Evolutionary conservation across 1,140 invertebrate species (phyloP).

Genomic region (Atta texana): DNA sequence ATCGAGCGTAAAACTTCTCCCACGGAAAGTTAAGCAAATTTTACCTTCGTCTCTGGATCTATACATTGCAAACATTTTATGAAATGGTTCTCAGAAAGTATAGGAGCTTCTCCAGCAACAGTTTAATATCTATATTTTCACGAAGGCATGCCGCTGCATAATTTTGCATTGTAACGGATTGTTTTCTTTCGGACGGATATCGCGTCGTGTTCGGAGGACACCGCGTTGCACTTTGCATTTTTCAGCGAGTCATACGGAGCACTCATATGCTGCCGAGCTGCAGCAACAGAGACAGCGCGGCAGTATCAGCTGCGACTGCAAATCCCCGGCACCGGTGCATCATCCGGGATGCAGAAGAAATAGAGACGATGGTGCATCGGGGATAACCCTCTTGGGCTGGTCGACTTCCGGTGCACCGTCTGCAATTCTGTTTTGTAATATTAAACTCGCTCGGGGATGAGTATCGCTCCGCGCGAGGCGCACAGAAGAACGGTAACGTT

Average conservation of each 20-base stretch:
- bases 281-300: background rate
- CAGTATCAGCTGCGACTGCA: slow-evolving; percentile 23
- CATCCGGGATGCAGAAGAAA: slow-evolving; percentile 49
- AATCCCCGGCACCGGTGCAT: slow-evolving; percentile 18
- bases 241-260: slow-evolving; percentile 38
- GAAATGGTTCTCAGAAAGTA: slow-evolving; percentile 22
- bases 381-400: slow-evolving; percentile 25
- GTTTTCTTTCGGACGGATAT: slow-evolving; percentile 42
- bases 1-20: background rate
- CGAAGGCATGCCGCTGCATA: slow-evolving; percentile 14
- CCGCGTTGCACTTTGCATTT: slow-evolving; percentile 45
- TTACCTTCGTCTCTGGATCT: background rate
- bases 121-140: slow-evolving; percentile 55
- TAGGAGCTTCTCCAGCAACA: background rate
- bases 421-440: slow-evolving; percentile 61
- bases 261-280: slow-evolving; percentile 33
- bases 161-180: slow-evolving; percentile 52
- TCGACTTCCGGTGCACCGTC: slow-evolving; percentile 39
- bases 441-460: slow-evolving; percentile 50
- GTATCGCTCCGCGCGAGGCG: slow-evolving; percentile 3
- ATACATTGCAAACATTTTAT: slow-evolving; percentile 1
- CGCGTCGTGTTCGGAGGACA: slow-evolving; percentile 14
- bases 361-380: slow-evolving; percentile 58
- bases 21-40: background rate
- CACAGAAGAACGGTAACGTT: slow-evolving; percentile 58